These are phyloP conservation scores for Epizoanthus rinbou DNA, from an alignment of 92 coral and sea anemone genomes.

Conservation along the genomic window DNA sequence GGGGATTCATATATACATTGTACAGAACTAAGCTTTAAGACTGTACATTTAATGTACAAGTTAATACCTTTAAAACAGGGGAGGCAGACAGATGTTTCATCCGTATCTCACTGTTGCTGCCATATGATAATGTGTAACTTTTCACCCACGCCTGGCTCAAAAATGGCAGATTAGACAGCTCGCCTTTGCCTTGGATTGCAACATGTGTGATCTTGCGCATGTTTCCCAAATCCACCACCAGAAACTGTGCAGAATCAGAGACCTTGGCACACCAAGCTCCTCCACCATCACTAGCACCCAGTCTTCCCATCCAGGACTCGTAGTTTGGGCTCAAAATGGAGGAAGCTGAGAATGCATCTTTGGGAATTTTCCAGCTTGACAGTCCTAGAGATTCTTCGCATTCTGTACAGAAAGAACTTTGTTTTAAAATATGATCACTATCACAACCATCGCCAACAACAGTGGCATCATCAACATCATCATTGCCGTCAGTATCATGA, in stretches of 20 bases:
- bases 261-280: conserved; percentile 79
- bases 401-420: conserved; percentile 23
- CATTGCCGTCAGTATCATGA: too few species aligned
- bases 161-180: conserved; percentile 46
- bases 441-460: too few species aligned
- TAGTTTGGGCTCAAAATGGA: conserved; percentile 65
- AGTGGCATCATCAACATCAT: too few species aligned
- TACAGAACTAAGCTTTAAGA: too few species aligned
- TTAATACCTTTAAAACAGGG: conserved; percentile 1
- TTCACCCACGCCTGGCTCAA: conserved; percentile 71
- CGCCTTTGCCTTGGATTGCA: conserved; percentile 67
- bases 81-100: conserved; percentile 25
- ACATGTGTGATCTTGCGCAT: conserved; percentile 52
- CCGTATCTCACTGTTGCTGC: conserved; percentile 53
- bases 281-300: conserved; percentile 54
- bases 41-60: too few species aligned
- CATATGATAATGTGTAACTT: conserved; percentile 36
- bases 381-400: conserved; percentile 62
- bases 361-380: conserved; percentile 23
- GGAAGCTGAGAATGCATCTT: conserved; percentile 63
- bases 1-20: too few species aligned
- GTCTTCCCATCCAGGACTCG: conserved; percentile 75
- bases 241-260: conserved; percentile 51
- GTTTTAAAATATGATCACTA: too few species aligned
- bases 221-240: conserved; percentile 77